These are phyloP conservation scores for Melikaiella ostensackeni DNA, from an alignment of 2,888 invertebrate genomes.

Conservation along the genomic window DNA sequence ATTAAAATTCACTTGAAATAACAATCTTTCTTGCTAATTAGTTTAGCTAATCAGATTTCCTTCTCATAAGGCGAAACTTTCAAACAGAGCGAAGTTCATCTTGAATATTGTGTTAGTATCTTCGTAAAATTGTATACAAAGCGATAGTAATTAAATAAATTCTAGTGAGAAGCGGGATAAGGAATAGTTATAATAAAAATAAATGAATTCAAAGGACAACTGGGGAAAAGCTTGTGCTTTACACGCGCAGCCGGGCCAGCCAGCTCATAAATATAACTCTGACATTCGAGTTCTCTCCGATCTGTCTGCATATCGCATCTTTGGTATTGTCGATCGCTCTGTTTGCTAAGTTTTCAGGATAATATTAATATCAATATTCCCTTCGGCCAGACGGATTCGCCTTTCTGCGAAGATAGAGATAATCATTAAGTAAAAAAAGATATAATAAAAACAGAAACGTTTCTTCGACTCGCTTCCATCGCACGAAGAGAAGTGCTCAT, in stretches of 20 bases:
- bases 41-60: constrained; percentile 5
- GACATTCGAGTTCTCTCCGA: constrained; percentile 25
- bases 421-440: constrained; percentile 18
- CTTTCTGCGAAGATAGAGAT: background rate
- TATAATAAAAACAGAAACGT: background rate
- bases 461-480: constrained; percentile 27
- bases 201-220: background rate
- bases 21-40: constrained; percentile 16
- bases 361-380: background rate
- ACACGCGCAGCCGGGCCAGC: constrained; percentile 39
- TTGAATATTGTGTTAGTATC: constrained; percentile 30
- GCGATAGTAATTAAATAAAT: constrained; percentile 20
- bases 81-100: constrained; percentile 32
- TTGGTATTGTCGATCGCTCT: constrained; percentile 40
- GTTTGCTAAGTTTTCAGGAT: constrained; percentile 4
- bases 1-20: background rate
- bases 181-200: background rate
- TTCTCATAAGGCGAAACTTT: background rate
- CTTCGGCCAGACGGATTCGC: background rate
- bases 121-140: constrained; percentile 18
- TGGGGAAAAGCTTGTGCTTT: constrained; percentile 29
- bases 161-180: constrained; percentile 23
- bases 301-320: constrained; percentile 33
- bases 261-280: constrained; percentile 38
- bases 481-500: constrained; percentile 15